Base-by-base conservation (phyloP, 2,797 vertebrate genomes). In the Mormyrops boulengeri region DNA sequence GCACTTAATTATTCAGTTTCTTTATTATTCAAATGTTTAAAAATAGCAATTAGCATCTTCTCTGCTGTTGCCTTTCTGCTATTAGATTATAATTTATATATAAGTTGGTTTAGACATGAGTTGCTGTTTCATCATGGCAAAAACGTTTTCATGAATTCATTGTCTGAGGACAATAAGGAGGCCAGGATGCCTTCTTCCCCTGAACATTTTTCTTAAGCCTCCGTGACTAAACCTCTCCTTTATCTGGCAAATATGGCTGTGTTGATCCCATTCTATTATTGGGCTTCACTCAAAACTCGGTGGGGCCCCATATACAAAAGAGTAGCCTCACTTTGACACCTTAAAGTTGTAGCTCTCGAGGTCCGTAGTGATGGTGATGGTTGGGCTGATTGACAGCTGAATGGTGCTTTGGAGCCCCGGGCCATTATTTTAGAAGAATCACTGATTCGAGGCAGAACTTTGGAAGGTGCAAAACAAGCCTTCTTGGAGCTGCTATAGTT, bases 151-250 rank as follows among this genome's bases (percentile, higher is more conserved):
- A 38, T 41, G 86, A 34, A 87, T 87, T 87, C 49, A 86, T 86
- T 60, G 26, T 60, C 86, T 57, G 34, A 53, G 52, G 53, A 57
- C 34, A 87, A 30, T 60, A 9, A 0, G 5, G 49, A 60, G 50
- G 22, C 17, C 53, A 4, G 53, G 22, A 30, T 41, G 53, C 34
- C 53, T 41, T 87, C 50, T 41, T 47, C 50, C n/a, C 19, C 55
- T 85, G 50, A 41, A 60, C 73, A 84, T 57, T 85, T 60, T 41
- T 53, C 86, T 87, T 38, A 87, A 87, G 53, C 53, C 52, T 87
- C 86, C 19, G 17, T 87, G 53, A 87, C 86, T 87, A 87, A 87
- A 87, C 53, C 86, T 87, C 53, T 60, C 17, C 34, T 87, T 87
- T 87, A 87, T 60, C 86, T 52, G 53, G 17, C 14, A 87, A 60